phyloP scores from a whole-genome alignment of 2,888 invertebrate species.

The Acleris cristana region DNA sequence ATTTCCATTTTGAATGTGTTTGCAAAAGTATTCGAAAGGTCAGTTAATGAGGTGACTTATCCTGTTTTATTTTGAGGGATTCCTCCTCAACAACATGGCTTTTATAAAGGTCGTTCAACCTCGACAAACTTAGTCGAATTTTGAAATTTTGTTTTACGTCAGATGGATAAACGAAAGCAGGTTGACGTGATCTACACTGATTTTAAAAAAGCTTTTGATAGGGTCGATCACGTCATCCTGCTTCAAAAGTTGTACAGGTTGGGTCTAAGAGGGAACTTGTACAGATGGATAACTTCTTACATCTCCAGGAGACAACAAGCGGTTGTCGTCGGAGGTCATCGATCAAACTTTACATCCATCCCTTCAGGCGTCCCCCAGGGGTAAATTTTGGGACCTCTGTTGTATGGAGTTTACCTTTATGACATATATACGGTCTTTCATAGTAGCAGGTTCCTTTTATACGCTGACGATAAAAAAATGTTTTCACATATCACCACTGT shows the following conservation, averaged over 20 bases:
- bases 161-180: no score
- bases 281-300: constrained; percentile 2
- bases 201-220: no score
- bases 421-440: background rate
- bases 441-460: background rate
- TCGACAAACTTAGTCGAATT: no score
- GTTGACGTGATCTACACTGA: no score
- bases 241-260: background rate
- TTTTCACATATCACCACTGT: background rate
- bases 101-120: no score
- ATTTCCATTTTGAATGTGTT: no score
- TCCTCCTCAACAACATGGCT: no score
- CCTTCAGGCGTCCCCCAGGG: background rate
- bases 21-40: no score
- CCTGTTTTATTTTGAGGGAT: no score
- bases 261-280: background rate
- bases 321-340: background rate
- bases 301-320: constrained; percentile 7
- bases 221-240: constrained; percentile 8
- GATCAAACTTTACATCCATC: background rate
- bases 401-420: background rate
- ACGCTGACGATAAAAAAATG: background rate
- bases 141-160: no score
- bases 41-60: no score
- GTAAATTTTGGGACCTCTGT: background rate